Evolutionary conservation across 2,113 vertebrate genomes (phyloP).

Genomic region (Lasiurus cinereus): DNA sequence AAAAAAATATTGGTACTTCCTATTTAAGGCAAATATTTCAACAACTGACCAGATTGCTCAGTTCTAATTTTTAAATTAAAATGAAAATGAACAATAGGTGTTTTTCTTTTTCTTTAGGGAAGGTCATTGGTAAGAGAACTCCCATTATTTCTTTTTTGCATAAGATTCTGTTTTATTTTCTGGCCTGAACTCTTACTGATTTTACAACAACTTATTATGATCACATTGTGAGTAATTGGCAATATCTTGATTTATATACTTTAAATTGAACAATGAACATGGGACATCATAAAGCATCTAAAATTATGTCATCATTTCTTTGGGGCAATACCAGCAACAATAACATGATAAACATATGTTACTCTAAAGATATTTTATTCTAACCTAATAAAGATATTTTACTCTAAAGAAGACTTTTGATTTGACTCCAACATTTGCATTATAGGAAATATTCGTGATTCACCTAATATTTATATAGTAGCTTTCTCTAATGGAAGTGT

Average conservation of each 20-base stretch:
- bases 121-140: background rate
- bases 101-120: conserved; percentile 11
- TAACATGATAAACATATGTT: conserved; percentile 34
- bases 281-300: conserved; percentile 59
- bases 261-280: conserved; percentile 32
- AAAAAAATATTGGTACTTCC: conserved; percentile 51
- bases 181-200: conserved; percentile 43
- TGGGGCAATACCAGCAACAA: conserved; percentile 35
- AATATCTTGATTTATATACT: conserved; percentile 66
- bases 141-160: background rate
- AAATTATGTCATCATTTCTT: conserved; percentile 65
- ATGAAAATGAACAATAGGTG: background rate
- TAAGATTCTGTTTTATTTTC: conserved; percentile 18
- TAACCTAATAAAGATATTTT: background rate
- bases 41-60: conserved; percentile 44
- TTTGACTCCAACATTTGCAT: conserved; percentile 43
- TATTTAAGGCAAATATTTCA: conserved; percentile 56
- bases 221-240: conserved; percentile 60
- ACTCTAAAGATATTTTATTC: conserved; percentile 30
- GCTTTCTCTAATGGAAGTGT: conserved; percentile 9
- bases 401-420: conserved; percentile 18
- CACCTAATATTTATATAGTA: conserved; percentile 43
- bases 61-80: conserved; percentile 54
- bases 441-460: conserved; percentile 53
- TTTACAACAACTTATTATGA: conserved; percentile 65